Evolutionary conservation across 1,140 invertebrate genomes (phyloP), one percentile per base, ranked within the genome.

Genomic region (Dendroctonus ponderosae): DNA sequence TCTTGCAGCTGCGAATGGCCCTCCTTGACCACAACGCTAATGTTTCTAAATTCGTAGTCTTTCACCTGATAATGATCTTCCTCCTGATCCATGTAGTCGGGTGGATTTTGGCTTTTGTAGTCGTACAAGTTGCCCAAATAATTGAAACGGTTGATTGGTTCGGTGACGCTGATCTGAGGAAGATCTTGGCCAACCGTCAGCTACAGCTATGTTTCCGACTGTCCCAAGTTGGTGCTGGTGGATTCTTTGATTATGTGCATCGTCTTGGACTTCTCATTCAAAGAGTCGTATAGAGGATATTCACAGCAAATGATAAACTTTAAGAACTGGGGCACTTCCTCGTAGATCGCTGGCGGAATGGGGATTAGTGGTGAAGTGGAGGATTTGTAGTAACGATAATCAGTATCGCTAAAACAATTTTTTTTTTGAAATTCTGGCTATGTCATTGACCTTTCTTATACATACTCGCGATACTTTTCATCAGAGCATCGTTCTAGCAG

Each of bases 321-420:
- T 7, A 96, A 76, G 54, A 88, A 88, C 70, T 82, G 82, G 7
- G 93, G 93, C 6, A 95, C 88, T 77, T 91, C 89, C 0, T 87
- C 85, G 77, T 95, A 96, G 50, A 94, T 86, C 3, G 87, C 81
- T 0, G 91, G 90, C 2, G 93, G 93, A 69, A 95, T 87, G 5
- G 91, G 92, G 72, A 96, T 91, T 62, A 96, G 77, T 2, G 92
- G 92, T 60, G 92, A 94, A 11, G 93, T 95, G 1, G 88, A 89
- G 37, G 85, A 82, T 77, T 96, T 95, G 78, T 95, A 96, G 71
- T 88, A 87, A 62, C 89, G 84, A 80, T 96, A 96, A 72, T 91
- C 87, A 37, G 89, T 84, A 78, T 91, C 89, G 75, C 89, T 91
- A 76, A 11, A 84, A 82, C 64, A 71, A 70, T 5, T 44, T 38